Evolutionary conservation across 2,113 vertebrate genomes (phyloP), one percentile per base, ranked within the genome.

Genomic region (Leucosticte australis): DNA sequence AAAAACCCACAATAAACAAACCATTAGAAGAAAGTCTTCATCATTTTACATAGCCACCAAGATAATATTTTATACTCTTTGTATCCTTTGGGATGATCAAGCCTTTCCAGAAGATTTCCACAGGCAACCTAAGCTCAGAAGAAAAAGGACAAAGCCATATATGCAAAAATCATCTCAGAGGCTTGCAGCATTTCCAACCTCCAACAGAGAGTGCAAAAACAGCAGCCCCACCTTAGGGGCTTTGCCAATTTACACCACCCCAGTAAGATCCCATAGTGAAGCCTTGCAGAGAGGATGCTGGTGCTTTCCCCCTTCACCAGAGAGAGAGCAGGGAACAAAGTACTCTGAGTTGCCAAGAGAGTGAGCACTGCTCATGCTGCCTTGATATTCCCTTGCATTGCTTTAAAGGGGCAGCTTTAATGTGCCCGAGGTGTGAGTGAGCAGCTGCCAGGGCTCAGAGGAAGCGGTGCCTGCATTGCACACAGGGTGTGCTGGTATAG

Each of bases 261-360:
- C 18, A 16, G 47, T 3, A 26, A 0, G 0, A 15, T 9, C 26
- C 27, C 44, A 26, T 12, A 1, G n/a, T n/a, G n/a, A n/a, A n/a
- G n/a, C n/a, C n/a, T n/a, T n/a, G 3, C 1, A 28, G 56, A 77
- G 41, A 42, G 42, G 27, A 27, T 7, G 13, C 42, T n/a, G 57
- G 37, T 27, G 15, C 31, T 82, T 41, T 37, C 26, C 41, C 46
- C 2, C 4, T 2, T 0, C 35, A 17, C 9, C 42, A 24, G 20
- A 41, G 15, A n/a, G 8, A 47, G 18, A 81, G 26, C 8, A 53
- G 39, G n/a, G 91, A 68, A 49, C 26, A 21, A 33, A 76, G 37
- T 0, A 7, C 2, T 13, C 64, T 27, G 7, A 39, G 13, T 15
- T 53, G 23, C 5, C 47, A 42, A 18, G 1, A 53, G 52, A 74